Base-by-base conservation (phyloP, 2,888 invertebrate genomes). In the Epirrhoe alternata region DNA sequence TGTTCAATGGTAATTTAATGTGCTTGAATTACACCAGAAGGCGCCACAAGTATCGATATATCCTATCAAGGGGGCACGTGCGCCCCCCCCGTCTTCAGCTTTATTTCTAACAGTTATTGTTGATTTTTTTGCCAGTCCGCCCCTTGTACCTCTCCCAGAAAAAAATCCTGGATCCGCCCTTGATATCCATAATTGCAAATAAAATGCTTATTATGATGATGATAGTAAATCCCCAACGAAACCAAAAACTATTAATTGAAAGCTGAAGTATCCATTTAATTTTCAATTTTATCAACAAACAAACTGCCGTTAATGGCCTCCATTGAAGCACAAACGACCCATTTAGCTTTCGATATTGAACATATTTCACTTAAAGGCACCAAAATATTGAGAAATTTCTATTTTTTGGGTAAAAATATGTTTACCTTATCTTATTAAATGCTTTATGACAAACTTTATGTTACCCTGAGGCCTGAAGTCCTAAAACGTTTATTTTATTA, bases 231-330 rank as follows among this genome's bases (percentile, higher is more conserved):
- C 7, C 33, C 1, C n/a, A 47, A 45, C 7, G 42, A 4, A 38
- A 50, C 35, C 51, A 14, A 53, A 61, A 54, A 42, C 30, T 56
- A 60, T 61, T 66, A 66, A 56, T 66, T 57, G 56, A 30, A 61
- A 61, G 52, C 47, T 47, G 53, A 54, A 58, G 50, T 61, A 33
- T 24, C 17, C 7, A 49, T 35, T 50, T 56, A 50, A 57, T 61
- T 64, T 64, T 66, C 61, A 66, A 61, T 61, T 58, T 64, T 66
- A 62, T 66, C 61, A 57, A 42, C 58, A 61, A 66, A 66, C 50
- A 61, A 38, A 55, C 55, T 57, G 51, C 12, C 54, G n/a, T 50
- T 61, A 61, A 65, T 53, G 54, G 66, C 66, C 24, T 30, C 49
- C 55, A 38, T 53, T 58, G 61, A 17, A 16, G 45, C 61, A 52